Base-by-base conservation (phyloP, 2,888 invertebrate species). In the Heliconius aoede region DNA sequence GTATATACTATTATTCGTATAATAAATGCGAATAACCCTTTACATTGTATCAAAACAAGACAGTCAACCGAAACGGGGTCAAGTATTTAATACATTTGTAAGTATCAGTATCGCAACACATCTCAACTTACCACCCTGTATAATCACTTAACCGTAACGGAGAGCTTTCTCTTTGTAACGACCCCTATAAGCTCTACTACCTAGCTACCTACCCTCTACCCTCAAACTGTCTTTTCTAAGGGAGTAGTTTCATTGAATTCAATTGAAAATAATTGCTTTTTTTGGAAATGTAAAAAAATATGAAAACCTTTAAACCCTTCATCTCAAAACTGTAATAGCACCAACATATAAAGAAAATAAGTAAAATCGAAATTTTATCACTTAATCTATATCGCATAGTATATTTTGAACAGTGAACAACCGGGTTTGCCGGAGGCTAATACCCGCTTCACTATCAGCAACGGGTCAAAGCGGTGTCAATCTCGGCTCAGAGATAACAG, bases 141-240 rank as follows among this genome's bases (percentile, higher is more conserved):
- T 65, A 61, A 68, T 74, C 74, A 68, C 68, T 74, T 74, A 46
- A 61, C 30, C 68, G 46, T 60, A n/a, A 24, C 69, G 24, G 55
- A 60, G 60, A 64, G 74, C 74, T 74, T 61, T 64, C 74, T 58
- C 69, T 69, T 69, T 69, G 69, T 55, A 77, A 61, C 51, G 72
- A 77, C 77, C 77, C 75, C 72, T 77, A 68, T 77, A 72, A 77
- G 75, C 72, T 72, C 74, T 60, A 24, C 21, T 72, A 75, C 75
- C n/a, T n/a, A n/a, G n/a, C n/a, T n/a, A n/a, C n/a, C n/a, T n/a
- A n/a, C n/a, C n/a, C n/a, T n/a, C n/a, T 61, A 67, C 77, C 77
- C 55, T 55, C 67, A 75, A 77, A 77, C 61, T 28, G 51, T 61
- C 69, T 61, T 74, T 62, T 32, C 61, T 74, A 62, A 69, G 61